Evolutionary conservation across 1,140 invertebrate species (phyloP).

Genomic region (Zaprionus davidi): DNA sequence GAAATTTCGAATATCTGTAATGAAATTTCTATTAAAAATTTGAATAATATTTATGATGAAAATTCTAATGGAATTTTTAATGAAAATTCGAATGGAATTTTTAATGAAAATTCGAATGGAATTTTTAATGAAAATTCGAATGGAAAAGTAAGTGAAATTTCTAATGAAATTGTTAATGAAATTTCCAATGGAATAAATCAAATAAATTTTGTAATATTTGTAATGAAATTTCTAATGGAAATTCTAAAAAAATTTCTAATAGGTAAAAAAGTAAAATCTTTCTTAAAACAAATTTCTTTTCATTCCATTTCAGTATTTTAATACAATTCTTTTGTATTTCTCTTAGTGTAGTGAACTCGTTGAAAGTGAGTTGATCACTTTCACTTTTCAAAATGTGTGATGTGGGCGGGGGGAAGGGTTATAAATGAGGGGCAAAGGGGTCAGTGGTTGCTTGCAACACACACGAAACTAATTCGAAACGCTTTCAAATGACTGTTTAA

Average conservation of each 20-base stretch:
- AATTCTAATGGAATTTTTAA: not conserved
- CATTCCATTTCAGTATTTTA: not conserved
- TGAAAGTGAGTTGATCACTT: constrained; percentile 61
- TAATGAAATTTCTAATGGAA: not conserved
- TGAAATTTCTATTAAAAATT: no score
- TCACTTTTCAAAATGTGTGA: constrained; percentile 57
- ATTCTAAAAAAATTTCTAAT: no score
- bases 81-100: not conserved
- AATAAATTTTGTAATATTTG: not conserved
- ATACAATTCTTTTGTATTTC: not conserved
- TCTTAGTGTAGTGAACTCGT: constrained; percentile 10
- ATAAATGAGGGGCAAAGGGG: not conserved
- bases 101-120: not conserved
- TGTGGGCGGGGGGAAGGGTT: constrained; percentile 9
- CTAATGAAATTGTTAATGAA: not conserved
- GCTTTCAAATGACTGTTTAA: constrained; percentile 72
- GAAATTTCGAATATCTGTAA: no score
- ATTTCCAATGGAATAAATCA: not conserved
- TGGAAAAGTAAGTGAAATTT: not conserved
- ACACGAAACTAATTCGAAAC: constrained; percentile 74
- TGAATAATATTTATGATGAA: not conserved
- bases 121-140: not conserved
- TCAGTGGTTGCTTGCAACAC: constrained; percentile 56
- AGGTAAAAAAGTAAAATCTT: no score
- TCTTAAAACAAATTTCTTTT: no score